Percentiles rank a stretch among this genome's conserved stretches.
These are phyloP conservation scores for Cheilosia soror DNA, from an alignment of 2,888 invertebrate species.

Conservation along the genomic window DNA sequence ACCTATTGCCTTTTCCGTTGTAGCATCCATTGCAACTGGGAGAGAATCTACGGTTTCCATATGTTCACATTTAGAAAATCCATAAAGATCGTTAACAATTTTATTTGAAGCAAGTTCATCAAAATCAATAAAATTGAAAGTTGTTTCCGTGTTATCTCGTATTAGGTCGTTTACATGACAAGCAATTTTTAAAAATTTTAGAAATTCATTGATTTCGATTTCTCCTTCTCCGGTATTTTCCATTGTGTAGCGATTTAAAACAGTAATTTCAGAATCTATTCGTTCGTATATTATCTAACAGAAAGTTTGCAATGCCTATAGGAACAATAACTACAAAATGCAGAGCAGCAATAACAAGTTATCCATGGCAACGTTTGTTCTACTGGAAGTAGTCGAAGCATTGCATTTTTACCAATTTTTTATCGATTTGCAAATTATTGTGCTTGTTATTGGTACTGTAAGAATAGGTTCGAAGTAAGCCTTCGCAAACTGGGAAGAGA, in stretches of 20 bases:
- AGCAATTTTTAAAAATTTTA: constrained; percentile 83
- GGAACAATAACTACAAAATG: not conserved
- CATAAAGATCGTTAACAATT: constrained; percentile 80
- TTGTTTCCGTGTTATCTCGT: constrained; percentile 77
- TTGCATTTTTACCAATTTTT: not conserved
- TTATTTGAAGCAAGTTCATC: constrained; percentile 81
- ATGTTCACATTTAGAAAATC: constrained; percentile 52
- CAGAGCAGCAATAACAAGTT: not conserved
- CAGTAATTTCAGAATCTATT: not conserved
- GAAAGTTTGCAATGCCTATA: not conserved
- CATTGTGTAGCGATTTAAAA: constrained; percentile 28
- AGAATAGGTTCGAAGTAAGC: too few species aligned
- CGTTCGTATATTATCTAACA: not conserved
- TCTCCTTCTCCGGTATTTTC: constrained; percentile 68
- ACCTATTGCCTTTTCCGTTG: constrained; percentile 9
- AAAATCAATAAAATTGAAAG: constrained; percentile 78
- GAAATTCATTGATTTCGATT: constrained; percentile 82
- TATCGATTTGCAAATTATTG: not conserved
- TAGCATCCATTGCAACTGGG: constrained; percentile 10
- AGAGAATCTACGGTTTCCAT: constrained; percentile 22
- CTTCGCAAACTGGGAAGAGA: too few species aligned
- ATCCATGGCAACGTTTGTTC: not conserved
- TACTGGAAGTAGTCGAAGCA: not conserved
- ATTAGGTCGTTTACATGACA: constrained; percentile 83
- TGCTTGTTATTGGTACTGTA: too few species aligned